These are phyloP conservation scores for Scolanthus callimorphus DNA, from an alignment of 92 coral and sea anemone genomes.

Conservation along the genomic window DNA sequence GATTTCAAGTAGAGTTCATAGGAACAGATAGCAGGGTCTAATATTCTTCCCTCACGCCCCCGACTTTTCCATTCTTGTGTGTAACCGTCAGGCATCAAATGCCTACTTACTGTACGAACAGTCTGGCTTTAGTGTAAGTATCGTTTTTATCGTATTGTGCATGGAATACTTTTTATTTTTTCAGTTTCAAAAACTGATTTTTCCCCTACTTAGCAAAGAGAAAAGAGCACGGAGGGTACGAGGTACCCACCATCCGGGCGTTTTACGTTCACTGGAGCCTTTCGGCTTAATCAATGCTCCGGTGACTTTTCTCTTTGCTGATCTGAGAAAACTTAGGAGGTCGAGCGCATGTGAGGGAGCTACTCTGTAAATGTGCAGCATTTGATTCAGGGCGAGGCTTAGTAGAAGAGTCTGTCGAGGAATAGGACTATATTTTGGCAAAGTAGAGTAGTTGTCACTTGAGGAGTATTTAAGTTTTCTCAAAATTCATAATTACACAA, in stretches of 20 bases:
- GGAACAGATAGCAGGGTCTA: constrained; percentile 56
- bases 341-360: constrained; percentile 51
- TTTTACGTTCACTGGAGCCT: no score
- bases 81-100: constrained; percentile 54
- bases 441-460: constrained; percentile 23
- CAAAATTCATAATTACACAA: constrained; percentile 48
- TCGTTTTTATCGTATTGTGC: constrained; percentile 20
- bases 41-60: constrained; percentile 86
- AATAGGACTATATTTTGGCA: constrained; percentile 4
- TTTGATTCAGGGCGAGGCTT: constrained; percentile 7
- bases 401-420: constrained; percentile 1
- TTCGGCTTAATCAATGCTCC: no score
- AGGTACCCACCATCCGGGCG: no score
- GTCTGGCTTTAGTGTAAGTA: not conserved
- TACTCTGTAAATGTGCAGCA: constrained; percentile 35
- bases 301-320: no score
- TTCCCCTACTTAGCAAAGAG: no score
- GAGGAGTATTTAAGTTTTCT: constrained; percentile 85
- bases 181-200: constrained; percentile 90
- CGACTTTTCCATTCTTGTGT: constrained; percentile 54
- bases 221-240: no score
- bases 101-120: constrained; percentile 16
- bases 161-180: constrained; percentile 33
- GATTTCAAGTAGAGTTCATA: constrained; percentile 34
- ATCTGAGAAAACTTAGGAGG: constrained; percentile 83